Conservation (phyloP, 1,140 invertebrate species). For the Penaeus vannamei region DNA sequence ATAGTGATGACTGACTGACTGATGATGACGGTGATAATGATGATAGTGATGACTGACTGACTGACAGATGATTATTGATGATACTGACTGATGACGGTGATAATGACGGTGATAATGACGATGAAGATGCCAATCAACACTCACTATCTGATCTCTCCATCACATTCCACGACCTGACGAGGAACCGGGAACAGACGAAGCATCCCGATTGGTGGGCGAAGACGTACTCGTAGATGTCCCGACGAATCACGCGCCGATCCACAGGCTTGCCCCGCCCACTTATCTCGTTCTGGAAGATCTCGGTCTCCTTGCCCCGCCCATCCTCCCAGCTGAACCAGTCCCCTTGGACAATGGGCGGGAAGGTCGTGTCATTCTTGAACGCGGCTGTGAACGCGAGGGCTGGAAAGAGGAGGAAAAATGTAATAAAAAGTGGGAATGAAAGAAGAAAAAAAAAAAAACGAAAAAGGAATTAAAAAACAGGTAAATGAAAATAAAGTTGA, state of each 20-base stretch:
- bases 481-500: too few species aligned
- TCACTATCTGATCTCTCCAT: conserved; percentile 58
- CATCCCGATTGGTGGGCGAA: conserved; percentile 43
- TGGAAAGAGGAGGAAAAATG: background rate
- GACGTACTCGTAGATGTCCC: conserved; percentile 50
- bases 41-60: too few species aligned
- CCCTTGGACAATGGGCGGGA: conserved; percentile 54
- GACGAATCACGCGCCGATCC: background rate
- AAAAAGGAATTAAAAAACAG: too few species aligned
- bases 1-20: too few species aligned
- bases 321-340: conserved; percentile 64
- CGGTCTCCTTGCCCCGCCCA: conserved; percentile 36
- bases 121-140: background rate
- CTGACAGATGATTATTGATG: too few species aligned
- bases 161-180: conserved; percentile 60
- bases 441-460: too few species aligned
- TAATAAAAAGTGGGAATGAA: too few species aligned
- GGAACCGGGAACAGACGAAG: conserved; percentile 47
- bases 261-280: conserved; percentile 16
- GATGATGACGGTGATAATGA: too few species aligned
- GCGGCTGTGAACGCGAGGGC: background rate
- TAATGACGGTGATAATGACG: too few species aligned
- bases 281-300: conserved; percentile 37
- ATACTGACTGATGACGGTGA: too few species aligned
- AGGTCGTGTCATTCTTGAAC: background rate